phyloP scores from a whole-genome alignment of 2,797 vertebrate genomes.

The Taeniopygia guttata region DNA sequence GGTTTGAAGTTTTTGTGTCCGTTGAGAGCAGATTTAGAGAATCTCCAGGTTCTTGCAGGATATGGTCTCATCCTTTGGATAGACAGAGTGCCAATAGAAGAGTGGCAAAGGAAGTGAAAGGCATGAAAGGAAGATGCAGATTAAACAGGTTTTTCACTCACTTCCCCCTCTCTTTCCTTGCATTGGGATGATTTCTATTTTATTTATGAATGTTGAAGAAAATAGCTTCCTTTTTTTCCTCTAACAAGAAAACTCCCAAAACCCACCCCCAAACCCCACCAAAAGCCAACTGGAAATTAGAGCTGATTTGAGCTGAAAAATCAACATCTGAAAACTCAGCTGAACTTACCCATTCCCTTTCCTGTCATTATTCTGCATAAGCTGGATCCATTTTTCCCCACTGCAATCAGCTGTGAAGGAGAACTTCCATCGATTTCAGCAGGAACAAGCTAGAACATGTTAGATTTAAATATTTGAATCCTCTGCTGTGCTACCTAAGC shows the following conservation, averaged over 20 bases:
- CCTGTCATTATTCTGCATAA: not conserved
- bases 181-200: not conserved
- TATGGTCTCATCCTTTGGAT: not conserved
- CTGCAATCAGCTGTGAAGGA: conserved; percentile 23
- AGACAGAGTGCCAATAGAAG: not conserved
- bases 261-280: fast-evolving
- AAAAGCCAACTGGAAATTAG: not conserved
- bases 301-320: not conserved
- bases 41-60: not conserved
- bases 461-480: conserved; percentile 27
- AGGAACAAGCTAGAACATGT: conserved; percentile 11
- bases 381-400: not conserved
- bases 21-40: not conserved
- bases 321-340: not conserved
- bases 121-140: not conserved
- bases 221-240: not conserved
- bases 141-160: not conserved
- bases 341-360: not conserved
- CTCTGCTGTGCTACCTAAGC: conserved; percentile 11
- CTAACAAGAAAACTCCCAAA: not conserved
- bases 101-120: not conserved
- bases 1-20: not conserved
- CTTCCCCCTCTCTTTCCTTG: not conserved
- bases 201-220: not conserved
- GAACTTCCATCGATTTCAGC: conserved; percentile 5